Conservation (phyloP, 1,140 invertebrate genomes). For the Coptotermes formosanus region DNA sequence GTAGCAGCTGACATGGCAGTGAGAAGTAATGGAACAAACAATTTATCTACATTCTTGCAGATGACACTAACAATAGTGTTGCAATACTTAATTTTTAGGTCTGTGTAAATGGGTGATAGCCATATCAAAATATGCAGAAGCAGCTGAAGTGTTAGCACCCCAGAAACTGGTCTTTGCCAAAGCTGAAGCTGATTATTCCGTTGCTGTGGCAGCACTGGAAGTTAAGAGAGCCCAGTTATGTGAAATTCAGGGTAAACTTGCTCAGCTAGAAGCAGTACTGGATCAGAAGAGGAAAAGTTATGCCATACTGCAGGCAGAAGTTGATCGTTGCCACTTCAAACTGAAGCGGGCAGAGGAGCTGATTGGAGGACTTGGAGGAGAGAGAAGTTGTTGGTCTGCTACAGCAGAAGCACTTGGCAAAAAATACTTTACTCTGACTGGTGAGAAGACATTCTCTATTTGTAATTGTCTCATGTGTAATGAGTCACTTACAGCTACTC, state of each 20-base stretch:
- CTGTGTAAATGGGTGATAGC: conserved; percentile 90
- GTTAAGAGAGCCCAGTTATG: conserved; percentile 74
- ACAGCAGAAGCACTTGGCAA: conserved; percentile 73
- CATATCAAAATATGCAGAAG: conserved; percentile 90
- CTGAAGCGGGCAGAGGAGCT: conserved; percentile 90
- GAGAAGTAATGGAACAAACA: no score
- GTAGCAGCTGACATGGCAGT: no score
- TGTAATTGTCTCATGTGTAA: conserved; percentile 15
- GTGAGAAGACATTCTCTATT: conserved; percentile 34
- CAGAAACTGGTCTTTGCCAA: conserved; percentile 76
- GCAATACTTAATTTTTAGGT: conserved; percentile 45
- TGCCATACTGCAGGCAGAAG: conserved; percentile 53
- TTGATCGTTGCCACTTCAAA: conserved; percentile 84
- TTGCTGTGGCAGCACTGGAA: conserved; percentile 66
- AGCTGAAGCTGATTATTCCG: conserved; percentile 70
- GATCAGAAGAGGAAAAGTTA: conserved; percentile 47
- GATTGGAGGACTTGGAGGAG: conserved; percentile 80
- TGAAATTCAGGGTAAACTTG: conserved; percentile 68
- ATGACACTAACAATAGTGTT: no score
- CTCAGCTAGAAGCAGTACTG: conserved; percentile 62
- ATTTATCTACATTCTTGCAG: no score
- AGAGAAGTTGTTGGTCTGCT: conserved; percentile 78
- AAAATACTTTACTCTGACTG: conserved; percentile 56
- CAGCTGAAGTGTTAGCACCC: conserved; percentile 84
- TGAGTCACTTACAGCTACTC: not conserved